Evolutionary conservation across 1,140 invertebrate genomes (phyloP).

Genomic region (Caenorhabditis tropicalis): DNA sequence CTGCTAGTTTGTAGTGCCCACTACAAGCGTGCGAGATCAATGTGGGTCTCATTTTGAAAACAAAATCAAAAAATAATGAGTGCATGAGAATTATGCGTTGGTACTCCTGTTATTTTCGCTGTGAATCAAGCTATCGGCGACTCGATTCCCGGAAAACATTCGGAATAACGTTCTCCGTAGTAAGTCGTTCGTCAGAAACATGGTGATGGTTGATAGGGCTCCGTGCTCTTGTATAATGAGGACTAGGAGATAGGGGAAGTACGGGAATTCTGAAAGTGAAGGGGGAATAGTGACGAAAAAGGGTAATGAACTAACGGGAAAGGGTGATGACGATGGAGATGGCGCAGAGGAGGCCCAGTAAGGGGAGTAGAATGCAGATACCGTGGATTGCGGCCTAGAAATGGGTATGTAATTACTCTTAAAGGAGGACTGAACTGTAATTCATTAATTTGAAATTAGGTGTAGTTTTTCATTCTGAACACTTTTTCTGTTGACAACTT

Average conservation of each 20-base stretch:
- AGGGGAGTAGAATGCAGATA: neutral
- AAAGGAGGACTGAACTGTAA: too few species aligned
- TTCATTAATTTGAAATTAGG: too few species aligned
- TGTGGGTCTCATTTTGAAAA: too few species aligned
- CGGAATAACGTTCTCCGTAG: neutral
- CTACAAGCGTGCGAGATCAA: too few species aligned
- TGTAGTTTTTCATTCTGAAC: too few species aligned
- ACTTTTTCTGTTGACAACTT: too few species aligned
- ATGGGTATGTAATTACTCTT: neutral
- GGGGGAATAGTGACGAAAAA: too few species aligned
- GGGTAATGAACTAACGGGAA: neutral
- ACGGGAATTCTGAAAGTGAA: neutral
- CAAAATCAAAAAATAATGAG: neutral
- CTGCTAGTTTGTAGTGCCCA: too few species aligned
- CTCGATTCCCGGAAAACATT: neutral
- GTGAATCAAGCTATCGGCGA: neutral
- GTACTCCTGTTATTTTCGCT: neutral
- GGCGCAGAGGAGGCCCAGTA: neutral
- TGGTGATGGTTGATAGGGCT: neutral
- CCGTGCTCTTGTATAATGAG: neutral
- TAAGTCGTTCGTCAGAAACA: neutral
- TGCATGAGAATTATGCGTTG: neutral
- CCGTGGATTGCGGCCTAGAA: neutral
- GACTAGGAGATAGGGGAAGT: neutral
- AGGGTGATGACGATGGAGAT: neutral